Conservation (phyloP, 2,888 invertebrate species). For the Caradrina kadenii region DNA sequence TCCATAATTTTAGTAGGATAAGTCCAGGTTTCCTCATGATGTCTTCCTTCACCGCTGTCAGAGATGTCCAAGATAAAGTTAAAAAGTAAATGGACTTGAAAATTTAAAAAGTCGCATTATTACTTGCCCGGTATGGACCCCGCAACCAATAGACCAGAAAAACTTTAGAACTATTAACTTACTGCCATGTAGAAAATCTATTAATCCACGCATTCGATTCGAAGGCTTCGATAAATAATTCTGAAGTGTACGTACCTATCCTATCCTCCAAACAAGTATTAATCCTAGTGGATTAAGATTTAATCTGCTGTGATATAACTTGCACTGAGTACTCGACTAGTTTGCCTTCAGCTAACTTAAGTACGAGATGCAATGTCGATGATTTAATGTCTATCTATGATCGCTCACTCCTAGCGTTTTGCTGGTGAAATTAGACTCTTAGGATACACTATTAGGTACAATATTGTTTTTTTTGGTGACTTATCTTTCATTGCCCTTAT, state of each 20-base stretch:
- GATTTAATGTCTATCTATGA: conserved; percentile 9
- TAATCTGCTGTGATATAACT: conserved; percentile 35
- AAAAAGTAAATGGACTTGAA: no score
- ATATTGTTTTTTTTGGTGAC: no score
- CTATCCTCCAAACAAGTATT: conserved; percentile 7
- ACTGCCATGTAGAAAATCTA: not conserved
- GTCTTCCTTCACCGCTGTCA: no score
- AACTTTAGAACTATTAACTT: not conserved
- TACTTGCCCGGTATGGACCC: no score
- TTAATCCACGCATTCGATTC: not conserved
- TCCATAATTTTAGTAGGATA: no score
- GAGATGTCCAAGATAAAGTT: no score
- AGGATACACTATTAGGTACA: no score
- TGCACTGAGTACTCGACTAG: conserved; percentile 23
- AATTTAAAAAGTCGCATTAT: no score
- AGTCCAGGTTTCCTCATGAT: no score
- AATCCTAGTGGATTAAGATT: conserved; percentile 21
- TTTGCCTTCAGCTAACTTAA: conserved; percentile 38
- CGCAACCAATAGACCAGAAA: no score
- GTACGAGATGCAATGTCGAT: conserved; percentile 20
- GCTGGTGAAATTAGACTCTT: no score
- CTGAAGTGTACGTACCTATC: not conserved
- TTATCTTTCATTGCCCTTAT: no score
- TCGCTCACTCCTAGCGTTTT: not conserved
- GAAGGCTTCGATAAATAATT: conserved; percentile 15